phyloP scores from a whole-genome alignment of 2,113 vertebrate species.

The Ellobius talpinus region DNA sequence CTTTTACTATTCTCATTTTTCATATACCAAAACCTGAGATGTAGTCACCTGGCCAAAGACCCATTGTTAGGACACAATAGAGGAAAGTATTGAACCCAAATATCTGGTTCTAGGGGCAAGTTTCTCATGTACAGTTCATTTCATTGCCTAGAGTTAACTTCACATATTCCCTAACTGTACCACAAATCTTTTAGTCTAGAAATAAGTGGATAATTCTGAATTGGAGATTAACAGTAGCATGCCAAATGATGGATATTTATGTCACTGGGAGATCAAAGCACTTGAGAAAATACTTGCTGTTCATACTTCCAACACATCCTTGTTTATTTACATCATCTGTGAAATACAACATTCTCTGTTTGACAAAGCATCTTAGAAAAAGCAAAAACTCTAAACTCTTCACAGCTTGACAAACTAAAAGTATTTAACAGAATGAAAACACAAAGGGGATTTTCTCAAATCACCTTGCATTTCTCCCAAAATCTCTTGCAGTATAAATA shows the following conservation, averaged over 20 bases:
- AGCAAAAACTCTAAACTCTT: background rate
- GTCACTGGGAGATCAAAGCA: background rate
- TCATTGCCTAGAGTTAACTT: background rate
- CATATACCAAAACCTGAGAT: background rate
- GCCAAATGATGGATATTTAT: background rate
- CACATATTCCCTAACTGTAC: background rate
- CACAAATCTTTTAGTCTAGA: background rate
- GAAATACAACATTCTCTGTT: conserved; percentile 7
- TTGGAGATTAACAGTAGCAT: background rate
- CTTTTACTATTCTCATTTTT: background rate
- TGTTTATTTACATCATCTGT: conserved; percentile 30
- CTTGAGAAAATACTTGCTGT: conserved; percentile 33
- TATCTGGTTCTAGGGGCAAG: background rate
- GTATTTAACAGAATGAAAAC: background rate
- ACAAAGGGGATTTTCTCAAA: background rate
- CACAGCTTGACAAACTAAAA: background rate
- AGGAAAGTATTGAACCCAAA: background rate
- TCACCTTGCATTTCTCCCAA: background rate
- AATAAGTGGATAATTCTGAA: conserved; percentile 2
- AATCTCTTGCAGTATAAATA: background rate
- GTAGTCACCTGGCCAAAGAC: background rate
- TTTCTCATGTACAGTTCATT: background rate
- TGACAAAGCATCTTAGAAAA: background rate
- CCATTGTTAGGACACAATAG: background rate
- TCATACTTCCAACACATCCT: background rate